Base-by-base conservation (phyloP, 2,113 vertebrate species). In the Hypanus sabinus region DNA sequence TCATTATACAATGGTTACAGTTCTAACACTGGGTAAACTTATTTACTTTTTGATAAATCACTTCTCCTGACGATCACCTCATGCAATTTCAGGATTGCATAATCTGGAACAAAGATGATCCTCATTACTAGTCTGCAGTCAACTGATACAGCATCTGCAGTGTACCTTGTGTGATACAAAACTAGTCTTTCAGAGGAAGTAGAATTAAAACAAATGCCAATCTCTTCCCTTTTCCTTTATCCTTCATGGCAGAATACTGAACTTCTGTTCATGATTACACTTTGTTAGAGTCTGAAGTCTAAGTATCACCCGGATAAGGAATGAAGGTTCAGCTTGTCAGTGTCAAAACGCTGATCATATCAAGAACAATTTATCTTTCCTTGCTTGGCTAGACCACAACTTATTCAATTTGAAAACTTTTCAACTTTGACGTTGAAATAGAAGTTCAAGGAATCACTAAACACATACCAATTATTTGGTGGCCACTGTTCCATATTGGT, bases 391-490 rank as follows among this genome's bases (percentile, higher is more conserved):
- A 33, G 33, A 71, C 65, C 33, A 71, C 7, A 87, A 92, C n/a
- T 71, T 70, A 73, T 46, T 46, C 16, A 20, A 10, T 75, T 73
- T 55, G 38, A 93, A 71, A 71, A 73, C 22, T 14, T 55, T 46
- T 73, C 70, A 93, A 24, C 70, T 30, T 38, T 12, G 71, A 73
- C n/a, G 20, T 38, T 73, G 68, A 73, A 93, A 75, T 73, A 55
- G 38, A 93, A 55, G 65, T 93, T 24, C 5, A 73, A 93, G 24
- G 70, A 75, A 75, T 94, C 68, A 11, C 24, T 3, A 22, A 90
- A 90, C n/a, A 95, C 98, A 97, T 97, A 99, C 99, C 99, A 60
- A 99, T 99, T 96, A 99, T 99, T 97, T 99, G 99, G 95, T 99
- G 99, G 95, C 96, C 98, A 96, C 98, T 99, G 96, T 99, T 99